Conservation (phyloP, 2,888 invertebrate genomes). For the Oscheius sp. region DNA sequence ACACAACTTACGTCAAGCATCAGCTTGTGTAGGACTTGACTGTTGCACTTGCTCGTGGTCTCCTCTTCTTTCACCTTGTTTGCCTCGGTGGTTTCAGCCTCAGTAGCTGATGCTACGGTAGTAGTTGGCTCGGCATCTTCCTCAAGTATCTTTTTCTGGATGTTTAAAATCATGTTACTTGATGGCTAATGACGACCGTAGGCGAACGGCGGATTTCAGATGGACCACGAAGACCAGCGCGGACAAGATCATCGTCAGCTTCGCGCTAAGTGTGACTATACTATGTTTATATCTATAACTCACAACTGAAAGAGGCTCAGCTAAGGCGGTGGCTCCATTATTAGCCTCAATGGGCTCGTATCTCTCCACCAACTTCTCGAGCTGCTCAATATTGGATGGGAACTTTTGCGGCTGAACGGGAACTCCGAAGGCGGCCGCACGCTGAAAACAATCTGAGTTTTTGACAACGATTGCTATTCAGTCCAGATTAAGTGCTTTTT, state of each 20-base stretch:
- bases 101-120: constrained; percentile 1
- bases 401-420: constrained; percentile 44
- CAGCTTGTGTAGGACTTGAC: constrained; percentile 57
- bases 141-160: constrained; percentile 40
- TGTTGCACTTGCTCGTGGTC: constrained; percentile 58
- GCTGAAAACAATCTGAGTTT: constrained; percentile 34
- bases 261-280: background rate
- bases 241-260: constrained; percentile 27
- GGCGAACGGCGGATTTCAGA: constrained; percentile 53
- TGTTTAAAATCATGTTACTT: background rate
- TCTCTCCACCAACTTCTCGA: constrained; percentile 49
- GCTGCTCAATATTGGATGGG: constrained; percentile 44
- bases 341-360: constrained; percentile 14
- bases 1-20: constrained; percentile 58
- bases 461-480: background rate
- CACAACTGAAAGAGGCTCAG: constrained; percentile 5
- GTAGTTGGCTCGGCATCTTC: constrained; percentile 38
- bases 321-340: background rate
- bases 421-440: constrained; percentile 57
- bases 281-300: background rate
- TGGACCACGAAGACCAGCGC: constrained; percentile 1
- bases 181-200: constrained; percentile 27
- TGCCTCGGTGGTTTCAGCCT: constrained; percentile 23
- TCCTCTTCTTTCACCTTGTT: constrained; percentile 37
- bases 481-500: background rate